These are phyloP conservation scores for Spea hammondii DNA, from an alignment of 2,797 vertebrate genomes.

Conservation along the genomic window DNA sequence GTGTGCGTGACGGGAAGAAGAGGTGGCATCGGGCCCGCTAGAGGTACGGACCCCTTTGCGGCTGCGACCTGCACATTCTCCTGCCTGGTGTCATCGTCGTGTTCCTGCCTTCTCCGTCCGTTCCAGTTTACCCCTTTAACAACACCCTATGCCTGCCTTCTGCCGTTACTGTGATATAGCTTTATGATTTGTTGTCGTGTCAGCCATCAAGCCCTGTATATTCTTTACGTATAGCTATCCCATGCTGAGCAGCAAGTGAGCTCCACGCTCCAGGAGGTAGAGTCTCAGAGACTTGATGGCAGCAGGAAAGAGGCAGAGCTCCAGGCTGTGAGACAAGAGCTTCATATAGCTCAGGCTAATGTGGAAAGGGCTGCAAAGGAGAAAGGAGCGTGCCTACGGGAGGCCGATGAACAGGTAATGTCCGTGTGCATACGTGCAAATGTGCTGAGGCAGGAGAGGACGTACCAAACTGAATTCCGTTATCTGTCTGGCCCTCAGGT, in stretches of 20 bases:
- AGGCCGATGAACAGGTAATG: conserved; percentile 45
- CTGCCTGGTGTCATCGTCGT: no score
- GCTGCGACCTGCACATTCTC: no score
- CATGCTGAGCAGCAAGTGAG: conserved; percentile 47
- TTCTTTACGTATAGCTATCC: conserved; percentile 32
- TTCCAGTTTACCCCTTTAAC: no score
- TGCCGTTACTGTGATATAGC: no score
- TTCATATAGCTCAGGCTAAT: conserved; percentile 54
- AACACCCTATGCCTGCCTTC: no score
- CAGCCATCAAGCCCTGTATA: no score
- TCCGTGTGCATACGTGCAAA: neutral
- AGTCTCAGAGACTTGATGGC: conserved; percentile 38
- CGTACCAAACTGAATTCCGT: neutral
- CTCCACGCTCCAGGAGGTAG: conserved; percentile 22
- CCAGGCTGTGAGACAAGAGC: conserved; percentile 47
- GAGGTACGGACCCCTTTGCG: no score
- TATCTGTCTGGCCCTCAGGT: neutral
- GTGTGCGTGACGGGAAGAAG: no score
- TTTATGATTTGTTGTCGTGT: no score
- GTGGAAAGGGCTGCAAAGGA: conserved; percentile 50
- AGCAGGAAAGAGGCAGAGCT: conserved; percentile 36
- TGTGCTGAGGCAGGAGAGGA: no score
- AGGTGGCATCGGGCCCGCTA: no score
- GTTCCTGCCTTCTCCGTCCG: no score
- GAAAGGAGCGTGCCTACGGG: conserved; percentile 40